Evolutionary conservation across 1,140 invertebrate species (phyloP), one percentile per base, ranked within the genome.

Genomic region (Danaus melanippus): DNA sequence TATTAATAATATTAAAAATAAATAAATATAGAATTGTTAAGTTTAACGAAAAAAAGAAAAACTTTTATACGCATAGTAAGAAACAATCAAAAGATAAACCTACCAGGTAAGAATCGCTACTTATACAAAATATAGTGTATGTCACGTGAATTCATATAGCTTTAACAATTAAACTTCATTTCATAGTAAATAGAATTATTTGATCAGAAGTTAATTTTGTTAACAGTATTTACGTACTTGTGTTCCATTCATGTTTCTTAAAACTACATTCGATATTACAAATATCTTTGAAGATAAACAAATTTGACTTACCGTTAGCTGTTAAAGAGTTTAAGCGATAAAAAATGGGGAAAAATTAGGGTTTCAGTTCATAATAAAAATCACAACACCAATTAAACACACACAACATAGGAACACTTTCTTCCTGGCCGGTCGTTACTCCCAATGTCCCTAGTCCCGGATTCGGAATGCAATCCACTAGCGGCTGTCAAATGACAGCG

Each of bases 351-450:
- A 47, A 62, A 60, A 65, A 53, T 43, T 51, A 59, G 57, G 42
- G 10, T n/a, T 57, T 58, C 48, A 58, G 53, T 67, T 71, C 53
- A 74, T 64, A 74, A 74, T 32, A 72, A 65, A 70, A 66, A 67
- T 66, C 69, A 74, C 64, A 62, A 71, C 67, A 71, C 64, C 62
- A 60, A 61, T 50, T 55, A 51, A 57, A 69, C 69, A 67, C 60
- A 69, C 60, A 67, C 55, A 58, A 62, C 67, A 64, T 45, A 53
- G 45, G 51, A 32, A 61, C 58, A 64, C 58, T 50, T 32, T 50
- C 21, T 48, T 39, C 52, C 58, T 48, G 48, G 52, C 46, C 47
- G 42, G 12, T 50, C 42, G 15, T 32, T 32, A 46, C 48, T 42
- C 55, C 46, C 49, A 55, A 48, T 60, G 49, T 46, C 43, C 21